These are phyloP conservation scores for Yasuhikotakia modesta DNA, from an alignment of 2,797 vertebrate genomes.

Conservation along the genomic window DNA sequence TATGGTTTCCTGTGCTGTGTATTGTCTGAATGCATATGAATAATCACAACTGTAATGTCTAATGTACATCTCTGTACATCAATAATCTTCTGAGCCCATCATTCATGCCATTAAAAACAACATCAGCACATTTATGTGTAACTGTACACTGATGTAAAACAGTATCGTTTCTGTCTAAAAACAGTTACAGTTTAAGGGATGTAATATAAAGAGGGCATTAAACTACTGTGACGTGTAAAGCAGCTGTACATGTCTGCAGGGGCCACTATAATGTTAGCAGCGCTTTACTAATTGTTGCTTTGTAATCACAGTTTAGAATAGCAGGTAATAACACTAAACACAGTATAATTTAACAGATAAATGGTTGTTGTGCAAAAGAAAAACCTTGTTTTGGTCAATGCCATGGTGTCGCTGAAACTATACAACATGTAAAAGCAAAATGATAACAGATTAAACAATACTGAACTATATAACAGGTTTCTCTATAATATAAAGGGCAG, in stretches of 20 bases:
- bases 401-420: not conserved
- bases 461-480: not conserved
- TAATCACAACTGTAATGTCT: too few relatives aligned
- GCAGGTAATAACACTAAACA: slow-evolving; percentile 10
- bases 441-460: slow-evolving; percentile 8
- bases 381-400: not conserved
- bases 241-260: not conserved
- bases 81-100: not conserved
- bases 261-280: not conserved
- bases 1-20: too few relatives aligned
- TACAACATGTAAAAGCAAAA: not conserved
- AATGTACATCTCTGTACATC: slow-evolving; percentile 2
- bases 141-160: slow-evolving; percentile 41
- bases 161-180: slow-evolving; percentile 36
- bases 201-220: slow-evolving; percentile 19
- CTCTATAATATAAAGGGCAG: not conserved
- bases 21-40: too few relatives aligned
- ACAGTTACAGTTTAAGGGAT: slow-evolving; percentile 29
- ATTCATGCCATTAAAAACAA: slow-evolving; percentile 29
- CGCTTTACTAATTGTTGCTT: not conserved
- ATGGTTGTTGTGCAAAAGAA: not conserved
- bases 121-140: slow-evolving; percentile 20
- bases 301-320: not conserved
- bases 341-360: not conserved
- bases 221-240: not conserved